These are phyloP conservation scores for Wasmannia auropunctata DNA, from an alignment of 1,140 invertebrate genomes.

Conservation along the genomic window DNA sequence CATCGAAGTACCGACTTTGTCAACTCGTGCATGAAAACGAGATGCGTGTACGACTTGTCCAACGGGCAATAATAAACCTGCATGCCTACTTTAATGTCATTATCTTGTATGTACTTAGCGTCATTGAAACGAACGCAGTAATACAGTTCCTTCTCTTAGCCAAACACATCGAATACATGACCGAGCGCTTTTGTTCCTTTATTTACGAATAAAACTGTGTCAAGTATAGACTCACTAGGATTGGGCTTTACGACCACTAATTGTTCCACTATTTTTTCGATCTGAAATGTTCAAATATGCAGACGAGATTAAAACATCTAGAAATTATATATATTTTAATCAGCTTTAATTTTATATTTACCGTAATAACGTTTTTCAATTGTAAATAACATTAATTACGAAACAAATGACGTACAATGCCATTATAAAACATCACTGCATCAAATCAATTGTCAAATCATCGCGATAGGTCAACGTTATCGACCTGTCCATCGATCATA, in stretches of 20 bases:
- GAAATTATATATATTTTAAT: too few relatives aligned
- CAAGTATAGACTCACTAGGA: slow-evolving; percentile 89
- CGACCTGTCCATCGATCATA: too few relatives aligned
- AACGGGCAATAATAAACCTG: slow-evolving; percentile 93
- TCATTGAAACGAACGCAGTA: slow-evolving; percentile 94
- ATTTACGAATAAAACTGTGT: slow-evolving; percentile 93
- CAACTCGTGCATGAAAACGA: slow-evolving; percentile 90
- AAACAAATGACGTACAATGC: too few relatives aligned
- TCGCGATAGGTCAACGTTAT: too few relatives aligned
- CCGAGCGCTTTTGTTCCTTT: slow-evolving; percentile 90
- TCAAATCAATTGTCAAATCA: too few relatives aligned
- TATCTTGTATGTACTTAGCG: slow-evolving; percentile 89
- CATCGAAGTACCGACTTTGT: slow-evolving; percentile 86
- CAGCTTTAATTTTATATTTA: too few relatives aligned
- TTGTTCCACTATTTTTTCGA: slow-evolving; percentile 82
- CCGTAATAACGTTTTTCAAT: too few relatives aligned
- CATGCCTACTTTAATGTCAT: slow-evolving; percentile 88
- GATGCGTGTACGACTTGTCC: slow-evolving; percentile 89
- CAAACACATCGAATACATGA: slow-evolving; percentile 96
- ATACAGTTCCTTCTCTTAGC: slow-evolving; percentile 90
- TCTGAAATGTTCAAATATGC: slow-evolving; percentile 67
- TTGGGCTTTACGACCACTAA: slow-evolving; percentile 81
- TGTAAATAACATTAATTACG: too few relatives aligned
- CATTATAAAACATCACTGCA: too few relatives aligned
- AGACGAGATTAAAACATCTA: neutral